A percentile compares a stretch with the other conserved stretches of the same genome.
Conservation (phyloP, 2,888 invertebrate species). For the Teinopalpus imperialis region DNA sequence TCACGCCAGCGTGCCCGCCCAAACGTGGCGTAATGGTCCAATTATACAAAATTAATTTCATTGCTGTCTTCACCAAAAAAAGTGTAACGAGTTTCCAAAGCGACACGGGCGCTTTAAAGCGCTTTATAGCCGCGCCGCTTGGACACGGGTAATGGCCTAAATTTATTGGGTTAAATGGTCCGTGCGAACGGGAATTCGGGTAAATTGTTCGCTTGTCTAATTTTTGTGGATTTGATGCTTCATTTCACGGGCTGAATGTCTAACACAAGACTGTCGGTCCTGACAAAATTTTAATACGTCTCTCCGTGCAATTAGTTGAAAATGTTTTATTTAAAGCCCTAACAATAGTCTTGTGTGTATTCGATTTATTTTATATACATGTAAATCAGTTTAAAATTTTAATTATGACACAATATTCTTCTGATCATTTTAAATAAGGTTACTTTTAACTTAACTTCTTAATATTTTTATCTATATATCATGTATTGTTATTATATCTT, state of each 20-base stretch:
- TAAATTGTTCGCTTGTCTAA: constrained; percentile 73
- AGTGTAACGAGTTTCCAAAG: constrained; percentile 65
- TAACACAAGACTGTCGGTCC: constrained; percentile 34
- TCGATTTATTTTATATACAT: too few species aligned
- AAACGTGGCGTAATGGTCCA: constrained; percentile 50
- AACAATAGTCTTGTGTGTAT: too few species aligned
- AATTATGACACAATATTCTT: too few species aligned
- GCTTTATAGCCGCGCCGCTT: constrained; percentile 62
- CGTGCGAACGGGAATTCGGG: constrained; percentile 63
- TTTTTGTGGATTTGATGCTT: constrained; percentile 70
- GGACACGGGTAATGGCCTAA: constrained; percentile 75
- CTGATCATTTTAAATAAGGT: too few species aligned
- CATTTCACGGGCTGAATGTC: constrained; percentile 55
- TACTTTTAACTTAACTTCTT: too few species aligned
- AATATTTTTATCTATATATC: too few species aligned
- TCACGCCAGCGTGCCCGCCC: constrained; percentile 27
- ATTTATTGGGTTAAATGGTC: constrained; percentile 77
- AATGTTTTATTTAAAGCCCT: too few species aligned
- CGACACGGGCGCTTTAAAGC: constrained; percentile 61
- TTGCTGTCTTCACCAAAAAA: constrained; percentile 56
- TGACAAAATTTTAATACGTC: constrained; percentile 15
- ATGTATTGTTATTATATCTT: too few species aligned
- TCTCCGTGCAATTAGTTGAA: constrained; percentile 1
- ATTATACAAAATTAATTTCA: constrained; percentile 68
- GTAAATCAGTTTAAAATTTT: too few species aligned